Percentiles rank a stretch among this genome's conserved stretches.
phyloP scores from a whole-genome alignment of 1,140 invertebrate genomes.

The Dreissena rostriformis region DNA sequence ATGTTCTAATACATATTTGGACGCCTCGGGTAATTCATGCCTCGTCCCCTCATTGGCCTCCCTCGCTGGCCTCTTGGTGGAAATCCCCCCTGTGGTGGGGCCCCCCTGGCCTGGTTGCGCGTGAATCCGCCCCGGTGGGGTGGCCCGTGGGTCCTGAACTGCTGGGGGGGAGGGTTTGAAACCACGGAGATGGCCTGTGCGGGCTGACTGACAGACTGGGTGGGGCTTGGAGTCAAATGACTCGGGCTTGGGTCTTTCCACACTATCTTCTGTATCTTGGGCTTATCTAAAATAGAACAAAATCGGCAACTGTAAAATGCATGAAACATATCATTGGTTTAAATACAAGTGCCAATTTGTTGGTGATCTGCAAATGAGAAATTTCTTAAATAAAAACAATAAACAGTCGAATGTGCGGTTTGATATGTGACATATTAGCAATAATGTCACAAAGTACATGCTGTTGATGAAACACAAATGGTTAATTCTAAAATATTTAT shows the following conservation, averaged over 20 bases:
- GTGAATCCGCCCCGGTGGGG: not conserved
- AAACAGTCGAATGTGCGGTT: too few species aligned
- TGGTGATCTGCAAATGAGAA: too few species aligned
- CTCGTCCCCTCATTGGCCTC: conserved; percentile 51
- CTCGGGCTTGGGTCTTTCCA: conserved; percentile 58
- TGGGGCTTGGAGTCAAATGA: conserved; percentile 6
- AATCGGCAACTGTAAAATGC: not conserved
- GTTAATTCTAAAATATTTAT: too few species aligned
- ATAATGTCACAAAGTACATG: too few species aligned
- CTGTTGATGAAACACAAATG: too few species aligned
- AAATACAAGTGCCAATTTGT: too few species aligned
- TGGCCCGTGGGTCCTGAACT: conserved; percentile 7
- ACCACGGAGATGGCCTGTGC: conserved; percentile 7
- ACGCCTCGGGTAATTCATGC: conserved; percentile 56
- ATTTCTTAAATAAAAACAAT: too few species aligned
- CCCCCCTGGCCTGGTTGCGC: conserved; percentile 26
- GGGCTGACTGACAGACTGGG: conserved; percentile 41
- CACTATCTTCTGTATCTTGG: conserved; percentile 70
- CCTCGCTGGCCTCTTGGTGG: conserved; percentile 38
- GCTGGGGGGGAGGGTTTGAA: not conserved
- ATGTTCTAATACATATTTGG: conserved; percentile 58
- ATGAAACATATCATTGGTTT: too few species aligned
- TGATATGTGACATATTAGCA: too few species aligned
- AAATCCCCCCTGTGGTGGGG: conserved; percentile 24
- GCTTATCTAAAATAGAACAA: conserved; percentile 60